A percentile compares a stretch with the other conserved stretches of the same genome.
These are phyloP conservation scores for Venustoraphidia nigricollis DNA, from an alignment of 2,888 invertebrate genomes.

Conservation along the genomic window DNA sequence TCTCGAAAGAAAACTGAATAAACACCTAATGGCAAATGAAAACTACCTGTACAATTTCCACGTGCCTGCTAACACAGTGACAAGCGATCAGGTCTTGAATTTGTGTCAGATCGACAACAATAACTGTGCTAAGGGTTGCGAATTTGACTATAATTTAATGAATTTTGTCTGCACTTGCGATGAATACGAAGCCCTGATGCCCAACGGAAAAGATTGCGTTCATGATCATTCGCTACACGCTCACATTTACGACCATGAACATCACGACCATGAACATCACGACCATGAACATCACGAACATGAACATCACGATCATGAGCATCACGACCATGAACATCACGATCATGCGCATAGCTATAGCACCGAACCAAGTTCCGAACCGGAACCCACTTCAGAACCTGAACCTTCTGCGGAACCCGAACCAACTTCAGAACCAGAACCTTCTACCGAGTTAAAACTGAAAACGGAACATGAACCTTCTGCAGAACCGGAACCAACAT, in stretches of 20 bases:
- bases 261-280: slow-evolving; percentile 18
- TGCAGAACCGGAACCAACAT: slow-evolving; percentile 12
- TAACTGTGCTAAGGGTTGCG: slow-evolving; percentile 49
- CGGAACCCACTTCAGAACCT: slow-evolving; percentile 21
- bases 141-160: slow-evolving; percentile 43
- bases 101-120: slow-evolving; percentile 48
- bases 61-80: slow-evolving; percentile 34
- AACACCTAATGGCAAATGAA: slow-evolving; percentile 32
- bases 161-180: slow-evolving; percentile 53
- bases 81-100: slow-evolving; percentile 41
- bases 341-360: no score
- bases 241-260: slow-evolving; percentile 13
- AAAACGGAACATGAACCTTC: slow-evolving; percentile 11
- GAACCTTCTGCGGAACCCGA: slow-evolving; percentile 11
- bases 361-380: slow-evolving; percentile 13
- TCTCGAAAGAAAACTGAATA: slow-evolving; percentile 31
- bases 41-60: slow-evolving; percentile 32
- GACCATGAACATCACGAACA: slow-evolving; percentile 19
- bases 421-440: slow-evolving; percentile 13
- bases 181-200: slow-evolving; percentile 33
- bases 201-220: slow-evolving; percentile 30
- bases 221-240: slow-evolving; percentile 11
- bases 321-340: slow-evolving; percentile 17
- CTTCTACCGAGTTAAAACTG: slow-evolving; percentile 14
- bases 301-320: slow-evolving; percentile 19